Evolutionary conservation across 2,797 vertebrate species (phyloP).

Genomic region (Pygocentrus nattereri): DNA sequence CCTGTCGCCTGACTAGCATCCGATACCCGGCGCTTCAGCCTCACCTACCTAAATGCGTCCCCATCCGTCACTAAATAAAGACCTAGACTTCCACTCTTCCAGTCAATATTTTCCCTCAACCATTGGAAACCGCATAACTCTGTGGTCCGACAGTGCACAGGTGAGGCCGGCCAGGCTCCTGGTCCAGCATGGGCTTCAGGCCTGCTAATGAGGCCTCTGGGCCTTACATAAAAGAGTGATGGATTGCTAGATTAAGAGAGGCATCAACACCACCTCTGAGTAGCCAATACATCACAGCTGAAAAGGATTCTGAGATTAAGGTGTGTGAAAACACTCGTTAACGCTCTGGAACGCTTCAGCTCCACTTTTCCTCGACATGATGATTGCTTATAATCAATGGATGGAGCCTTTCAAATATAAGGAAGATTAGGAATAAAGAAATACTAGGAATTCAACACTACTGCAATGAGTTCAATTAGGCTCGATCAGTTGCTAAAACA

Average conservation of each 20-base stretch:
- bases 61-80: constrained; percentile 50
- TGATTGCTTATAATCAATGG: neutral
- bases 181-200: neutral
- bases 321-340: neutral
- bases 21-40: neutral
- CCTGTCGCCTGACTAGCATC: constrained; percentile 40
- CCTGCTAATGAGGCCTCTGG: constrained; percentile 20
- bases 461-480: neutral
- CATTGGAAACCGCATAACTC: constrained; percentile 24
- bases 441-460: too few species aligned
- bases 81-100: constrained; percentile 7
- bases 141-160: constrained; percentile 1
- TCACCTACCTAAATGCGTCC: constrained; percentile 29
- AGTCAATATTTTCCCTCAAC: constrained; percentile 37
- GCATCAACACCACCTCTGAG: neutral
- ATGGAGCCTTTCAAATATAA: too few species aligned
- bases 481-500: neutral
- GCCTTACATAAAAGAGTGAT: constrained; percentile 27
- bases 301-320: neutral
- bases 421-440: too few species aligned
- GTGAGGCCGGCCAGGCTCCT: neutral
- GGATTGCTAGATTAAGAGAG: constrained; percentile 19
- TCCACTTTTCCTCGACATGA: neutral
- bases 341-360: neutral
- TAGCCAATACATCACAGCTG: neutral